Conservation (phyloP, 2,888 invertebrate species). For the Chaitophorus viminalis region DNA sequence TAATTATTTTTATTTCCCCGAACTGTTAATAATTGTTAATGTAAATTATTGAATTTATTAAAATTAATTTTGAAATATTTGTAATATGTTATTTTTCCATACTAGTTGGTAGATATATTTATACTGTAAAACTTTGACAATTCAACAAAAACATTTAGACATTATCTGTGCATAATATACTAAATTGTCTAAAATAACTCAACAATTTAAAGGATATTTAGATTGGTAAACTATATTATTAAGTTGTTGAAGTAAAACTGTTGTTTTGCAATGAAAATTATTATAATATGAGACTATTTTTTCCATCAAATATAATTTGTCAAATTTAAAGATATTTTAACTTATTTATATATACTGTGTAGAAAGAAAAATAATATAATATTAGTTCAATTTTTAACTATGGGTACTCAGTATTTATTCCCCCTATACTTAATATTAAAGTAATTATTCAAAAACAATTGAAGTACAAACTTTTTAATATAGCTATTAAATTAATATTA, state of each 20-base stretch:
- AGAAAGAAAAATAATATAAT: too few species aligned
- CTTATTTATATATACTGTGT: neutral
- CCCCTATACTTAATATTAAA: neutral
- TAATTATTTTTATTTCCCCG: slow-evolving; percentile 33
- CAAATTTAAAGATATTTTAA: neutral
- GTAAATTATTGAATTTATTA: slow-evolving; percentile 42
- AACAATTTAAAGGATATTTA: neutral
- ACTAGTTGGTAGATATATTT: neutral
- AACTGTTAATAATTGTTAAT: slow-evolving; percentile 46
- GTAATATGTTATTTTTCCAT: slow-evolving; percentile 26
- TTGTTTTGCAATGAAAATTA: neutral
- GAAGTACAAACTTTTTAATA: neutral
- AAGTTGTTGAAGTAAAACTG: neutral
- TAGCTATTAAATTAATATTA: neutral
- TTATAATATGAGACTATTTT: neutral
- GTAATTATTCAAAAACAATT: neutral
- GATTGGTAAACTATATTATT: neutral
- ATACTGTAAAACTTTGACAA: neutral
- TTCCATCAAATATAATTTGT: slow-evolving; percentile 3
- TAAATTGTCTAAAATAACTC: neutral
- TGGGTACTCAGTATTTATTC: neutral
- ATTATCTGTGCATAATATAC: neutral
- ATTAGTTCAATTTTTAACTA: neutral
- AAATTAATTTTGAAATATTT: slow-evolving; percentile 41
- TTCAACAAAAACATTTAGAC: neutral